phyloP scores from a whole-genome alignment of 2,888 invertebrate species.

The Meta bourneti region DNA sequence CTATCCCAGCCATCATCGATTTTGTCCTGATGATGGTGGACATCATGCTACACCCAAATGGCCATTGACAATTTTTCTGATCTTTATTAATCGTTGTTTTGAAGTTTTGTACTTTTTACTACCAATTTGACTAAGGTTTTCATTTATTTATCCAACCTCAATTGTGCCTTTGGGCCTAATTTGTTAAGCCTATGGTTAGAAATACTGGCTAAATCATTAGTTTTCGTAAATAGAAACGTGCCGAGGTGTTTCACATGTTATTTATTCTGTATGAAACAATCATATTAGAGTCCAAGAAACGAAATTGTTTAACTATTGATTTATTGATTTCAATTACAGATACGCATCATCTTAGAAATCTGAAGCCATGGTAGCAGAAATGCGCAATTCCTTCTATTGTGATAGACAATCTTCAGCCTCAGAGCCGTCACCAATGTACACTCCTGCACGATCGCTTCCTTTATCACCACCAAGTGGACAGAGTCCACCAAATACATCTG shows the following conservation, averaged over 20 bases:
- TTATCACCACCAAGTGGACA: slow-evolving; percentile 50
- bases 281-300: no score
- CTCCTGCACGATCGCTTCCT: slow-evolving; percentile 38
- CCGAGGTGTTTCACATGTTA: neutral
- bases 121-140: no score
- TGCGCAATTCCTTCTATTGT: slow-evolving; percentile 36
- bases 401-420: slow-evolving; percentile 11
- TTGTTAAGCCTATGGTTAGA: no score
- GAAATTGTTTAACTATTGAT: neutral
- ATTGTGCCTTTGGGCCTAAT: no score
- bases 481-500: slow-evolving; percentile 28
- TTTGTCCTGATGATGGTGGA: no score
- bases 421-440: slow-evolving; percentile 61
- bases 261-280: neutral
- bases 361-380: slow-evolving; percentile 60
- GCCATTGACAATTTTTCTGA: no score
- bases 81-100: no score
- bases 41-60: no score
- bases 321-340: slow-evolving; percentile 36
- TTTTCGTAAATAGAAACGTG: neutral
- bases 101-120: no score
- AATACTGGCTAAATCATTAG: no score
- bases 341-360: neutral
- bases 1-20: no score
- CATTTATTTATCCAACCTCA: no score